Evolutionary conservation across 2,113 vertebrate species (phyloP).

Genomic region (Ageneiosus marmoratus): DNA sequence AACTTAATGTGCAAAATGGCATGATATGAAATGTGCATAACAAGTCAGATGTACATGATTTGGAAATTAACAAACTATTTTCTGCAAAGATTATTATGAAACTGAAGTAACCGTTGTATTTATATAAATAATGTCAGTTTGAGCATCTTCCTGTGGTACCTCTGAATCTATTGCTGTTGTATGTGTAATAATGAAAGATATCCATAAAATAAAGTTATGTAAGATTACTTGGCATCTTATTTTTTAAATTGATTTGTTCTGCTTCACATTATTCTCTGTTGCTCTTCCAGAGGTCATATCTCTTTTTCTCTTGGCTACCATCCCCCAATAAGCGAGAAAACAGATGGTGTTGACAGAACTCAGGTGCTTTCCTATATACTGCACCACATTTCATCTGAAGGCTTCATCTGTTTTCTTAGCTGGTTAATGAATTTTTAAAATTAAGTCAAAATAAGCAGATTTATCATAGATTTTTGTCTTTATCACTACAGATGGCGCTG

Average conservation of each 20-base stretch:
- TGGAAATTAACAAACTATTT: conserved; percentile 36
- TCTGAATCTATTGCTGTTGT: conserved; percentile 30
- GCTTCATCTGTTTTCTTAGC: neutral
- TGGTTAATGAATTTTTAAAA: neutral
- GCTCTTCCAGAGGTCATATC: conserved; percentile 12
- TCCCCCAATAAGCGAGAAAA: conserved; percentile 30
- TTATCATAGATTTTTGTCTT: neutral
- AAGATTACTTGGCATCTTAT: neutral
- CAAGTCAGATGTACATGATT: conserved; percentile 7
- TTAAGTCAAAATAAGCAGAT: neutral
- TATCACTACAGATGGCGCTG: neutral
- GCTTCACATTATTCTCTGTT: neutral
- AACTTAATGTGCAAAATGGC: neutral
- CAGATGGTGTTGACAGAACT: conserved; percentile 48
- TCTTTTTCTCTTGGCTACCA: conserved; percentile 12
- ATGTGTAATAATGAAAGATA: conserved; percentile 25
- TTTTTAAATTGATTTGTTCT: neutral
- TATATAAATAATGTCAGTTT: neutral
- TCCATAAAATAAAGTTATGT: neutral
- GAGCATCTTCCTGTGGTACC: conserved; percentile 8
- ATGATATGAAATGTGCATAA: neutral
- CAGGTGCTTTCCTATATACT: conserved; percentile 18
- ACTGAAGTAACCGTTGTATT: neutral
- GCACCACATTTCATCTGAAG: conserved; percentile 22
- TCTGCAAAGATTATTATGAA: conserved; percentile 20